phyloP scores from a whole-genome alignment of 2,888 invertebrate species.

The Stegana nigrithorax region DNA sequence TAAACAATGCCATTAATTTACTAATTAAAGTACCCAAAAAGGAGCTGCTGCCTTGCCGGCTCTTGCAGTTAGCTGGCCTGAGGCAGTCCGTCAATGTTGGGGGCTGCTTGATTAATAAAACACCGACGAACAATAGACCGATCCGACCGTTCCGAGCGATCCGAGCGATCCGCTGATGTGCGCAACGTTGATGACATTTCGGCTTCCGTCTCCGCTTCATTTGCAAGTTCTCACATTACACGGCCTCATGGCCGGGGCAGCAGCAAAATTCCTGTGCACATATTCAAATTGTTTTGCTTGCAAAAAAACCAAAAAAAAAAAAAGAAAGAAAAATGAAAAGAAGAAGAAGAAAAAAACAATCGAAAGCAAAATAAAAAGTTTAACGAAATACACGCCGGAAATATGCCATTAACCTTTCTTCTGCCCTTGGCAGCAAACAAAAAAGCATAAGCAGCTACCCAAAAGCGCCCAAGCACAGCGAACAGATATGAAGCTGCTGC shows the following conservation, averaged over 20 bases:
- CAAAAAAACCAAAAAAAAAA: conserved; percentile 5
- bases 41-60: conserved; percentile 4
- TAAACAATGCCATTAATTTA: conserved; percentile 69
- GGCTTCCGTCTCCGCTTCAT: conserved; percentile 55
- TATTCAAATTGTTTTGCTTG: background rate
- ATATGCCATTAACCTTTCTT: no score
- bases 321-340: background rate
- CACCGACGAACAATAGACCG: conserved; percentile 54
- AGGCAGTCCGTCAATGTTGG: background rate
- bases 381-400: no score
- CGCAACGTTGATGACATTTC: conserved; percentile 28
- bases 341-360: conserved; percentile 47
- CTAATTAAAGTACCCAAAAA: conserved; percentile 64
- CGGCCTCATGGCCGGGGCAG: background rate
- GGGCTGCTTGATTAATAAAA: conserved; percentile 56
- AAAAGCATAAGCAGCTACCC: no score
- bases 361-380: conserved; percentile 18
- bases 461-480: no score
- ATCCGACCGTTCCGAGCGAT: conserved; percentile 22
- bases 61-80: background rate
- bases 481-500: no score
- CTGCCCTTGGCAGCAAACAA: no score
- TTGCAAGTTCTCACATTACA: conserved; percentile 49
- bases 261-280: conserved; percentile 1
- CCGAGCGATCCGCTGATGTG: conserved; percentile 12